Base-by-base conservation (phyloP, 2,113 vertebrate genomes). In the Holacanthus passer region DNA sequence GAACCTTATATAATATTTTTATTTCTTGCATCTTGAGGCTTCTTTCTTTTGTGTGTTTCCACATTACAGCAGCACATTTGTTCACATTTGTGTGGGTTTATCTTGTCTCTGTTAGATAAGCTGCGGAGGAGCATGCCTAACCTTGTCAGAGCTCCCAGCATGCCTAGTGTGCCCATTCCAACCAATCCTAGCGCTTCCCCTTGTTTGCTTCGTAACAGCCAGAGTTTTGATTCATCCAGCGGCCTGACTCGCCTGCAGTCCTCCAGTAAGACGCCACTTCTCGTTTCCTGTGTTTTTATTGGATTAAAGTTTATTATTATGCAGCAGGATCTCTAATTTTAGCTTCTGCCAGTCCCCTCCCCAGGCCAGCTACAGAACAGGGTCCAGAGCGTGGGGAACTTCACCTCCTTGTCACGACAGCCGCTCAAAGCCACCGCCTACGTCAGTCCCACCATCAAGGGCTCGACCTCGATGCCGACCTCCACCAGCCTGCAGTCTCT, bases 101-200 rank as follows among this genome's bases (percentile, higher is more conserved):
- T 65, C 39, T 45, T 76, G 9, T 88, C 12, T 27, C 17, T 84
- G n/a, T 68, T 73, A 99, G 98, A 97, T 94, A 97, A 97, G 65
- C 95, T 98, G 81, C 94, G 96, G 78, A 96, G 97, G 91, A 99
- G 98, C 91, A 97, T 99, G 97, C 97, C 97, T 50, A 98, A 98
- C 85, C 95, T 99, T 0, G 92, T 94, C 68, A 68, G 87, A 75
- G 68, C 91, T 91, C 92, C 93, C 88, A 94, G 93, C 91, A 82
- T 93, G 80, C 84, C 94, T 3, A 89, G 90, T 53, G 91, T 93
- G 70, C 91, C 97, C 63, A 94, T 95, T 67, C 72, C 93, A 14
- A 91, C 87, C 83, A 93, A 89, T 86, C 93, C 65, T 0, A 19
- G 90, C 1, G 84, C 88, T 76, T 94, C 96, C 65, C 93, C 95